A percentile compares a stretch with the other conserved stretches of the same genome.
phyloP scores from a whole-genome alignment of 2,113 vertebrate species.

The Centropus unirufus region DNA sequence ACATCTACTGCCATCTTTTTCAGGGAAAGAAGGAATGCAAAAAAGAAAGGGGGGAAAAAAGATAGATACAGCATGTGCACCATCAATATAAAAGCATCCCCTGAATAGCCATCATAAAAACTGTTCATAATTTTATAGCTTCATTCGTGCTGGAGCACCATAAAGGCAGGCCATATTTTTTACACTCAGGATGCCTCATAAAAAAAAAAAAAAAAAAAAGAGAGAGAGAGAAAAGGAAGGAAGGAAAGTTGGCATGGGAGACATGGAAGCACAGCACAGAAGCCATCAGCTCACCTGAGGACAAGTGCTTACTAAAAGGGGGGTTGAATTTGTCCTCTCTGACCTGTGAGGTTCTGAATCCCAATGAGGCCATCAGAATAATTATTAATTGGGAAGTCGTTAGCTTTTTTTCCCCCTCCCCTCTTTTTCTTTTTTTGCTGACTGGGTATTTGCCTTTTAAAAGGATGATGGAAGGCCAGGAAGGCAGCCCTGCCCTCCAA shows the following conservation, averaged over 20 bases:
- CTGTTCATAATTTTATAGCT: conserved; percentile 99
- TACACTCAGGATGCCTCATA: conserved; percentile 87
- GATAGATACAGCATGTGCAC: conserved; percentile 96
- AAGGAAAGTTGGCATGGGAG: conserved; percentile 67
- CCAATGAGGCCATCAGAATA: conserved; percentile 66
- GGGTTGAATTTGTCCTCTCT: conserved; percentile 69
- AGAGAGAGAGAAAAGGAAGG: not conserved
- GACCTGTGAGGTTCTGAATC: conserved; percentile 68
- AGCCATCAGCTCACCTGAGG: conserved; percentile 76
- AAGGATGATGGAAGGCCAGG: conserved; percentile 64
- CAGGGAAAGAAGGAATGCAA: conserved; percentile 67
- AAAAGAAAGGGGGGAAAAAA: conserved; percentile 66
- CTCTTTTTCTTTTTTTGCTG: conserved; percentile 54
- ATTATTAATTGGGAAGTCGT: conserved; percentile 79
- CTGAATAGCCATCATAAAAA: conserved; percentile 99
- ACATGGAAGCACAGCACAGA: not conserved
- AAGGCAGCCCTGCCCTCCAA: conserved; percentile 38
- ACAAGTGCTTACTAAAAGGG: conserved; percentile 77
- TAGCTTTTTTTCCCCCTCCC: not conserved
- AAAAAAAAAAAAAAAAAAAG: conserved; percentile 66
- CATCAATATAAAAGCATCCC: conserved; percentile 99
- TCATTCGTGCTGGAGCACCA: conserved; percentile 97
- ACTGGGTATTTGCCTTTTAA: conserved; percentile 75
- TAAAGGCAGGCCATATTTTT: conserved; percentile 99
- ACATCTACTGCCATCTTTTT: conserved; percentile 77